Evolutionary conservation across 2,888 invertebrate genomes (phyloP).

Genomic region (Chymomyza fuscimana): DNA sequence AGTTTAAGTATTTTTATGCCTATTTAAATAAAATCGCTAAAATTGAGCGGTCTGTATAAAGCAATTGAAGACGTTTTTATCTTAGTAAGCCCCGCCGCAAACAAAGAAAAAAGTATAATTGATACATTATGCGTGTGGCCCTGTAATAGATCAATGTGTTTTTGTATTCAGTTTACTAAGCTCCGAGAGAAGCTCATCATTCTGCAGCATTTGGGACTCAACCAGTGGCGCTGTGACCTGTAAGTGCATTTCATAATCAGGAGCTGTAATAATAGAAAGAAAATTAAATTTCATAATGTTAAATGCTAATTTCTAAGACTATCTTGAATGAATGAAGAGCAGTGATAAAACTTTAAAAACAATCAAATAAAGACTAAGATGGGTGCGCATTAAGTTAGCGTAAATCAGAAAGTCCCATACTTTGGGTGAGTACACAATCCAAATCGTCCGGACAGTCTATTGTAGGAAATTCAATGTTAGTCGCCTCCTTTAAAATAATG

Average conservation of each 20-base stretch:
- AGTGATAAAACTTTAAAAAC: constrained; percentile 8
- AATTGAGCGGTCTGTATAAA: too few relatives aligned
- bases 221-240: constrained; percentile 75
- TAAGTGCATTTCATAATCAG: constrained; percentile 70
- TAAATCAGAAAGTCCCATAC: constrained; percentile 54
- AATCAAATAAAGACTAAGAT: constrained; percentile 20
- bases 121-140: too few relatives aligned
- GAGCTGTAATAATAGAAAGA: constrained; percentile 45
- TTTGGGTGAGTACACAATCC: constrained; percentile 70
- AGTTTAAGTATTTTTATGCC: too few relatives aligned
- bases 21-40: too few relatives aligned
- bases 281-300: constrained; percentile 1
- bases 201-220: constrained; percentile 39
- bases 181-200: constrained; percentile 40
- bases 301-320: not conserved
- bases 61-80: too few relatives aligned
- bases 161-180: constrained; percentile 48
- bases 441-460: constrained; percentile 75
- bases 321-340: not conserved
- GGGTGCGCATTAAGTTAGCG: constrained; percentile 25
- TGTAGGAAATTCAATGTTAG: constrained; percentile 69
- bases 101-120: not conserved
- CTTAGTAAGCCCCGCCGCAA: not conserved
- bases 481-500: constrained; percentile 76
- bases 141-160: not conserved